These are phyloP conservation scores for Dicyrtoma fusca DNA, from an alignment of 2,888 invertebrate genomes.

Conservation along the genomic window DNA sequence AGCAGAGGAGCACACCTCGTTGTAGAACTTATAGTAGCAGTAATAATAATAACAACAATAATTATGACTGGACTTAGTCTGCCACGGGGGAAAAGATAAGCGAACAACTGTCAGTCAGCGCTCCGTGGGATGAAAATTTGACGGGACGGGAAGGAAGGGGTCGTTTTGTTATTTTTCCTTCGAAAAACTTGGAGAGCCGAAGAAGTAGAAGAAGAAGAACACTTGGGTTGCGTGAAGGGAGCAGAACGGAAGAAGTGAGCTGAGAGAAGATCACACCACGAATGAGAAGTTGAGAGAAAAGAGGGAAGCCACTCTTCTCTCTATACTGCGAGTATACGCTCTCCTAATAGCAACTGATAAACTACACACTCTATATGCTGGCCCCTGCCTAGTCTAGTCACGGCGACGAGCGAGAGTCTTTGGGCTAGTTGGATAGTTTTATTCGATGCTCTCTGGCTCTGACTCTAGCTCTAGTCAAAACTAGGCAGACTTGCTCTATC, in stretches of 20 bases:
- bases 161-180: constrained; percentile 2
- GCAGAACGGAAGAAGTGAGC: constrained; percentile 39
- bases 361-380: constrained; percentile 16
- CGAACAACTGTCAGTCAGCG: constrained; percentile 23
- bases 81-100: constrained; percentile 1
- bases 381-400: neutral
- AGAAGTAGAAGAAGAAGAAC: neutral
- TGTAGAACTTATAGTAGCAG: no score
- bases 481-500: neutral
- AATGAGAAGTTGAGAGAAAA: constrained; percentile 41
- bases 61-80: neutral
- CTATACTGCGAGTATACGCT: neutral
- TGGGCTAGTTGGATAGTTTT: constrained; percentile 4
- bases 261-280: constrained; percentile 45
- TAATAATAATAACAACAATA: no score
- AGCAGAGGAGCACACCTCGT: no score
- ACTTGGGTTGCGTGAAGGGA: constrained; percentile 21
- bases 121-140: constrained; percentile 3
- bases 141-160: constrained; percentile 3
- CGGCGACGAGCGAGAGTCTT: neutral
- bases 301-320: constrained; percentile 33
- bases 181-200: constrained; percentile 4
- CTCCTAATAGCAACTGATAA: neutral
- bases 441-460: constrained; percentile 8
- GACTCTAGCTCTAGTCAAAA: neutral